These are phyloP conservation scores for Ptilonorhynchus violaceus DNA, from an alignment of 2,113 vertebrate species.

Conservation along the genomic window DNA sequence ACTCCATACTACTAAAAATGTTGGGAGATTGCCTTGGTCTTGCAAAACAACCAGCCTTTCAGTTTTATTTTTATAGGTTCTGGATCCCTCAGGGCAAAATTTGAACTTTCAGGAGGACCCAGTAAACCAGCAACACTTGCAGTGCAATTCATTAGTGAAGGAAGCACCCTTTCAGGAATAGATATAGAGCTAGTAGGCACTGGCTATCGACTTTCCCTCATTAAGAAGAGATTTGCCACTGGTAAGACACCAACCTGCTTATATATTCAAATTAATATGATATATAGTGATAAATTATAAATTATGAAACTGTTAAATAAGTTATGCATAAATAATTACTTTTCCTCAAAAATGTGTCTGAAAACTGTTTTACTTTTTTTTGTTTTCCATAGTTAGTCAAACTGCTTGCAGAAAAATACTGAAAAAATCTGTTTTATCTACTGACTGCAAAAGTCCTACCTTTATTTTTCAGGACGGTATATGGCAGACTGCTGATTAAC, in stretches of 20 bases:
- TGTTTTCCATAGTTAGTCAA: neutral
- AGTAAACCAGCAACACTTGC: constrained; percentile 89
- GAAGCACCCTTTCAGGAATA: constrained; percentile 88
- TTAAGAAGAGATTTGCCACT: constrained; percentile 93
- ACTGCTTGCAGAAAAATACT: neutral
- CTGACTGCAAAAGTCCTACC: neutral
- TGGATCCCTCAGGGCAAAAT: constrained; percentile 92
- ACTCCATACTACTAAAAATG: neutral
- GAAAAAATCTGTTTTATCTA: neutral
- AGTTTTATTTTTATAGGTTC: constrained; percentile 74
- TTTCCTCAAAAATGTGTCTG: neutral
- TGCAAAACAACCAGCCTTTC: neutral
- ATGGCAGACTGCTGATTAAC: constrained; percentile 91
- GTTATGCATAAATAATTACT: neutral
- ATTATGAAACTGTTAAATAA: neutral
- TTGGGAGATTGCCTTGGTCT: neutral
- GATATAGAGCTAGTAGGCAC: constrained; percentile 87
- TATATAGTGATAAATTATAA: neutral
- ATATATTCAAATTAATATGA: neutral
- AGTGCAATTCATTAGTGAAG: constrained; percentile 91
- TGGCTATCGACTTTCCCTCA: constrained; percentile 90
- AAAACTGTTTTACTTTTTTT: neutral
- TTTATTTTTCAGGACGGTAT: constrained; percentile 84
- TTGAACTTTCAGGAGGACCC: constrained; percentile 89
- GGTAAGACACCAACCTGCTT: constrained; percentile 70